phyloP scores from a whole-genome alignment of 2,888 invertebrate species.

The Calameuta idolon region DNA sequence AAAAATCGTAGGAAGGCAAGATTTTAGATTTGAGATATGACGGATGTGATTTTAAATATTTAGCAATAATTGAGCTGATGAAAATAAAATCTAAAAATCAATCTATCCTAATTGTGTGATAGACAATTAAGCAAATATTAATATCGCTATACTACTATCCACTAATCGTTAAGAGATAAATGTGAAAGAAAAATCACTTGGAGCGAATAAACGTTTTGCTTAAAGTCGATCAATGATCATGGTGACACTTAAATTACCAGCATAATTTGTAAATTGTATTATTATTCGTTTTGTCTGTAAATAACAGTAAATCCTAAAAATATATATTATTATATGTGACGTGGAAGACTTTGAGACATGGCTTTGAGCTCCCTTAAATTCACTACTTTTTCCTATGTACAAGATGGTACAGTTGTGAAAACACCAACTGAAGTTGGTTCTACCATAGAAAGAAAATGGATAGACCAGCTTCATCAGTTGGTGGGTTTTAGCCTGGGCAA shows the following conservation, averaged over 20 bases:
- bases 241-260: neutral
- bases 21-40: neutral
- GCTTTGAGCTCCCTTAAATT: slow-evolving; percentile 22
- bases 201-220: neutral
- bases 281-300: slow-evolving; percentile 21
- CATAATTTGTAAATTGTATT: slow-evolving; percentile 7
- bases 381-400: neutral
- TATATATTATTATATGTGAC: slow-evolving; percentile 20
- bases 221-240: neutral
- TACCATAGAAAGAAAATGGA: too few species aligned
- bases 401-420: neutral
- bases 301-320: slow-evolving; percentile 15
- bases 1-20: neutral
- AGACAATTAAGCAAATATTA: neutral
- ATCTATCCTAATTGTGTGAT: neutral
- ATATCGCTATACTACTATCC: neutral
- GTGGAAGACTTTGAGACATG: slow-evolving; percentile 28
- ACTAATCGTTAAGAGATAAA: neutral
- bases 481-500: too few species aligned
- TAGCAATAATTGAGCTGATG: neutral
- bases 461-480: neutral
- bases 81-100: neutral
- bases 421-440: neutral
- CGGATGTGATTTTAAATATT: neutral
- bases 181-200: neutral